Evolutionary conservation across 2,888 invertebrate species (phyloP), one percentile per base, ranked within the genome.

Genomic region (Noctua pronuba): DNA sequence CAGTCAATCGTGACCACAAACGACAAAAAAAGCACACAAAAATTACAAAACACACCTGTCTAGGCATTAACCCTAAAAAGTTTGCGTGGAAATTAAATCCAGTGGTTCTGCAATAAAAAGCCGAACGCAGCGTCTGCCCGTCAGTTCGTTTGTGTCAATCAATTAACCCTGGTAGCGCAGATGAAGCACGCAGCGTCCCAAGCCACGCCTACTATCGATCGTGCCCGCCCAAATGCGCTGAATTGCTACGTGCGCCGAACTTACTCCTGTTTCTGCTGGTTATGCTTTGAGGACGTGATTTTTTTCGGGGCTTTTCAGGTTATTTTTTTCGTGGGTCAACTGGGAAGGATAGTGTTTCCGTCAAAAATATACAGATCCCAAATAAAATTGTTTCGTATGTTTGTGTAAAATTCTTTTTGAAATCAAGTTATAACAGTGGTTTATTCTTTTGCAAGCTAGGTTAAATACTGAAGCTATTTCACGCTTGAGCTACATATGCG

Each of bases 141-240:
- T 94, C 95, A 93, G 94, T 94, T 92, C 92, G 94, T 94, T 94
- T 93, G 92, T 95, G 96, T 96, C 96, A 96, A 96, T 96, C 96
- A 96, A 96, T 96, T 96, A 95, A 90, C 88, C 90, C 88, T 89
- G 91, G 88, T 90, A 90, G 92, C 94, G 94, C 95, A 94, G 92
- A 92, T 91, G 90, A 90, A 90, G 90, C 89, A 94, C 95, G 95
- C 96, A 95, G 95, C 93, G 92, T 93, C 94, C 90, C 89, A 87
- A 83, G 92, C 94, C 91, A 92, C 96, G 95, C 96, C 96, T 90
- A 82, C 91, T 95, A 96, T 92, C 89, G 91, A 92, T 95, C 94
- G 95, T 92, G 91, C 94, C 93, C 95, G 95, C 95, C 95, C 94
- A 91, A 91, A 92, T 92, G 94, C 94, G 94, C 94, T 93, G 92